Base-by-base conservation (phyloP, 2,797 vertebrate species). In the Bovichtus variegatus region DNA sequence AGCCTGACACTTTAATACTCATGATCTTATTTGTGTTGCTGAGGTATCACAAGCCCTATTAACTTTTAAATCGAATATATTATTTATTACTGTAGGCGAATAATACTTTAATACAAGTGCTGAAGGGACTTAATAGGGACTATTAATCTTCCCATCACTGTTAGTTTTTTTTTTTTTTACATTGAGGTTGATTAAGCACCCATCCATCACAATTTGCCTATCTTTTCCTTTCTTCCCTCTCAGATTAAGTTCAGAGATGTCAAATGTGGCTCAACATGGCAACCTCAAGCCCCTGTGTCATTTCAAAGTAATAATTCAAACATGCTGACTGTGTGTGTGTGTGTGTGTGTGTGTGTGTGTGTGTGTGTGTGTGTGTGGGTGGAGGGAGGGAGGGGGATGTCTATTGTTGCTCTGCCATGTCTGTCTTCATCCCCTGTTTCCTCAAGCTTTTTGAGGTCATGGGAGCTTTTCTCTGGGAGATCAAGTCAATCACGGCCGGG, bases 391-490 rank as follows among this genome's bases (percentile, higher is more conserved):
- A 18, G 18, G 10, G 69, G 13, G 46, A 29, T 25, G 34, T 34
- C 60, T 75, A 68, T 76, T 84, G 78, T 74, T 46, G 16, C n/a
- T 38, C 66, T 75, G 63, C 34, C 80, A 68, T 88, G 84, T 86
- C 83, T 78, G 76, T 83, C 83, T 82, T 87, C 80, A 79, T 80
- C 78, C 73, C 55, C 75, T 23, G 55, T 88, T 90, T 90, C 86
- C 83, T 82, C 47, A 3, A 84, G 84, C 67, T 75, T 81, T 84
- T 44, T 47, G 36, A 76, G 83, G 82, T 89, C 86, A 84, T 31
- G 66, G 77, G 68, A 83, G 80, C 77, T 90, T 85, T 88, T 82
- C 74, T 80, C 43, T 46, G 7, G 65, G 54, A 76, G 62, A 83
- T 88, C 64, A 72, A 75, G 77, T 91, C 81, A 87, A 82, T 89